Base-by-base conservation (phyloP, 2,113 vertebrate genomes). In the Colaptes auratus region DNA sequence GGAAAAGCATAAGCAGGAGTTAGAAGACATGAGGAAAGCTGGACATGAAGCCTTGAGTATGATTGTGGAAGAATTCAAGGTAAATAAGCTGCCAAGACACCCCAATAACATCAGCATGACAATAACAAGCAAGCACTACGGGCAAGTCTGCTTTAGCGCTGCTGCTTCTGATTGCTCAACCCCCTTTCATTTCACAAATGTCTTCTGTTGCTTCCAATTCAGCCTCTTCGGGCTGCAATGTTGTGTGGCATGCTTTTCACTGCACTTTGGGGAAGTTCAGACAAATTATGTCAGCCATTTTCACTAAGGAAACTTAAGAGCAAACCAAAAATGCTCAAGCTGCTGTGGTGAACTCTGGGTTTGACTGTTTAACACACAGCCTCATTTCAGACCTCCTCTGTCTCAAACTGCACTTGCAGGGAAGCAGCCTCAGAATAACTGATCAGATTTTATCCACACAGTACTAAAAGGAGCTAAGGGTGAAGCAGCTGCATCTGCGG, bases 51-150 rank as follows among this genome's bases (percentile, higher is more conserved):
- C 98, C 25, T 94, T 98, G 88, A 97, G 94, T 69, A 98, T 98
- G 91, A 98, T 98, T 79, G 97, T 98, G 89, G 98, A 98, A 94
- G 98, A 98, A 96, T 98, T 98, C 88, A 98, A 98, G 98, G 98
- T 98, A 96, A 89, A 69, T 73, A 25, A 30, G 21, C 80, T 85
- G 33, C 70, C 35, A 84, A 48, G 25, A 42, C 39, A 28, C 10
- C n/a, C 65, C 15, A 24, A 21, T 73, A 52, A 48, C 25, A 50
- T 53, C 83, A 9, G 17, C 61, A 14, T 42, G 63, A 21, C 14
- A 15, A 8, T 33, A 53, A 13, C 6, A 70, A 74, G 27, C 35
- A 17, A 39, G 15, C 5, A 17, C 23, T 78, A 12, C 28, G 44
- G 4, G 31, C n/a, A n/a, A n/a, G 19, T 61, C 6, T 31, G 81